Percentiles rank a stretch among this genome's conserved stretches.
Conservation (phyloP, 2,797 vertebrate species). For the Hozukius guyotensis region DNA sequence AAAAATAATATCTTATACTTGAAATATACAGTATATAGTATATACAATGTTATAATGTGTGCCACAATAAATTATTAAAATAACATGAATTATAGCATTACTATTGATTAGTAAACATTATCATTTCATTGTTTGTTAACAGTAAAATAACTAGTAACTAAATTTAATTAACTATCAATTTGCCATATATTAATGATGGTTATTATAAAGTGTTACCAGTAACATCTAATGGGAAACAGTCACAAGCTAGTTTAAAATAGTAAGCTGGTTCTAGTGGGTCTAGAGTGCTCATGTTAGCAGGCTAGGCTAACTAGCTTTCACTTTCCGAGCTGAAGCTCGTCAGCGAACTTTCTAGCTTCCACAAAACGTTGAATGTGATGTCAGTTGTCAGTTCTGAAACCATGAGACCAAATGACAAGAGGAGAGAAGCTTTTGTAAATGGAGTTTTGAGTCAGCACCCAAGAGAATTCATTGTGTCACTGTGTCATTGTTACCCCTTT, state of each 20-base stretch:
- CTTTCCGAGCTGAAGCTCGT: not conserved
- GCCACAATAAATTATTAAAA: too few relatives aligned
- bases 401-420: not conserved
- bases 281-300: not conserved
- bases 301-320: not conserved
- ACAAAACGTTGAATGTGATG: not conserved
- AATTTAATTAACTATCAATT: too few relatives aligned
- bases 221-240: not conserved
- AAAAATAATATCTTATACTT: too few relatives aligned
- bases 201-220: too few relatives aligned
- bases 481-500: slow-evolving; percentile 1
- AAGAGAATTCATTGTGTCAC: not conserved
- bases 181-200: too few relatives aligned
- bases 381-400: not conserved
- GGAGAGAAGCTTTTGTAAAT: not conserved
- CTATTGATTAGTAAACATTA: too few relatives aligned
- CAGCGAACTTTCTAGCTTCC: not conserved
- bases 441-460: not conserved
- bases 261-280: not conserved
- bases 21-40: too few relatives aligned
- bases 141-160: too few relatives aligned
- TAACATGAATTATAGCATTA: too few relatives aligned
- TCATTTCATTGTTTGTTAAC: too few relatives aligned
- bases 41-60: too few relatives aligned
- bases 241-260: not conserved